Conservation (phyloP, 2,888 invertebrate genomes). For the Latheticus oryzae region DNA sequence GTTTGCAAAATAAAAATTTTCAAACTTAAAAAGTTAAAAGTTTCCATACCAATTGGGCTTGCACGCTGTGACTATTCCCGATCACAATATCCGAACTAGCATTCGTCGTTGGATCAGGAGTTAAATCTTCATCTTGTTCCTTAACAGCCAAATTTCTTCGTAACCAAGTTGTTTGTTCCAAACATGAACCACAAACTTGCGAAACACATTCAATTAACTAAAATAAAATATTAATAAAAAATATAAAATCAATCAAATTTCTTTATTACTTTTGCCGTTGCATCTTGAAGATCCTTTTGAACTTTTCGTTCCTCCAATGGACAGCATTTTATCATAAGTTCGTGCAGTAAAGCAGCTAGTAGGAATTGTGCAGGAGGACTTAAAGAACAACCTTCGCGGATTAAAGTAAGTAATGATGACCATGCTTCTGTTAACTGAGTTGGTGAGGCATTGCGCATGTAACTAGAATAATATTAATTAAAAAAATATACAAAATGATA, state of each 20-base stretch:
- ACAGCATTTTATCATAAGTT: constrained; percentile 83
- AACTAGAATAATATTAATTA: constrained; percentile 59
- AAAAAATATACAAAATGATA: not conserved
- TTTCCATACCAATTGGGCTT: constrained; percentile 74
- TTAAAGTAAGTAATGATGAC: constrained; percentile 78
- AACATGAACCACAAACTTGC: constrained; percentile 87
- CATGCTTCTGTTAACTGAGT: constrained; percentile 82
- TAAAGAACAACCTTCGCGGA: constrained; percentile 79
- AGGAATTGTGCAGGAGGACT: constrained; percentile 84
- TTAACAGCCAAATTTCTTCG: constrained; percentile 84
- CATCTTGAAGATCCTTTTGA: constrained; percentile 82
- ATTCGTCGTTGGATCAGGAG: constrained; percentile 54
- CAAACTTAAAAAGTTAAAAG: constrained; percentile 37
- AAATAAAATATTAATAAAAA: constrained; percentile 42
- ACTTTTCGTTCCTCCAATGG: constrained; percentile 83
- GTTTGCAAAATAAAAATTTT: constrained; percentile 3
- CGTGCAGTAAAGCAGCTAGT: constrained; percentile 81
- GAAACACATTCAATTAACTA: constrained; percentile 83
- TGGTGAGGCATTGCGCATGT: constrained; percentile 75
- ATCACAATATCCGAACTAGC: constrained; percentile 58
- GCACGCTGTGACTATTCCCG: constrained; percentile 75
- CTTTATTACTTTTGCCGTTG: constrained; percentile 73
- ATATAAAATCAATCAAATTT: constrained; percentile 1
- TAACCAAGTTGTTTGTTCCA: constrained; percentile 92
- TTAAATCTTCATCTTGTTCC: constrained; percentile 74